Conservation (phyloP, 2,113 vertebrate genomes). For the Rhabdomys dilectus region DNA sequence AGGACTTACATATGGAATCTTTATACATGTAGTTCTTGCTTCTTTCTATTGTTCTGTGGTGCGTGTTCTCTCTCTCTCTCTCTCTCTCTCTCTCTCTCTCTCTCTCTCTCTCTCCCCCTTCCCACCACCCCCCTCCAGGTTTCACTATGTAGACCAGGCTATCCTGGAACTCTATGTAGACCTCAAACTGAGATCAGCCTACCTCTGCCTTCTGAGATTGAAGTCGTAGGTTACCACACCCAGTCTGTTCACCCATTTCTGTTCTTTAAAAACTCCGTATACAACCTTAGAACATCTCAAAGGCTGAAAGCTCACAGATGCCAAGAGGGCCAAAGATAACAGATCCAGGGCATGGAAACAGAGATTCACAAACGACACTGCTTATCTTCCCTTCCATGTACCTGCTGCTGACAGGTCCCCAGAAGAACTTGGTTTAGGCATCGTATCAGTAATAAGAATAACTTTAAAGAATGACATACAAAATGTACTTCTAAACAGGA, state of each 20-base stretch:
- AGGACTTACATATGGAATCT: not conserved
- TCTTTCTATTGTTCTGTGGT: not conserved
- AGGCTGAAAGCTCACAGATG: slow-evolving; percentile 58
- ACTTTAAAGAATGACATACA: slow-evolving; percentile 12
- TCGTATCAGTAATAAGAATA: slow-evolving; percentile 5
- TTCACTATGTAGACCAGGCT: not conserved
- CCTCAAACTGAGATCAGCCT: not conserved
- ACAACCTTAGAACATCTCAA: slow-evolving; percentile 55
- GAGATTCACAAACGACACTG: not conserved
- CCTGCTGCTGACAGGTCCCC: not conserved
- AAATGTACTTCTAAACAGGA: not conserved
- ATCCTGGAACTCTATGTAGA: not conserved
- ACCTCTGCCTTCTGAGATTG: not conserved
- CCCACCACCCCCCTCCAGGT: not conserved
- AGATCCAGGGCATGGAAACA: slow-evolving; percentile 16
- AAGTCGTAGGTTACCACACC: not conserved
- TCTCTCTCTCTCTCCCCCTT: not conserved
- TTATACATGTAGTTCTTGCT: slow-evolving; percentile 18
- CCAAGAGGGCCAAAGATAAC: slow-evolving; percentile 30
- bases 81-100: not conserved
- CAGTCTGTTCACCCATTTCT: not conserved
- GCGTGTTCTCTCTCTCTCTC: not conserved
- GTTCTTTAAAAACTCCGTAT: slow-evolving; percentile 32
- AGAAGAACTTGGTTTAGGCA: not conserved
- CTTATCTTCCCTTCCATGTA: not conserved